Evolutionary conservation across 1,140 invertebrate genomes (phyloP).

Genomic region (Drosophila athabasca): DNA sequence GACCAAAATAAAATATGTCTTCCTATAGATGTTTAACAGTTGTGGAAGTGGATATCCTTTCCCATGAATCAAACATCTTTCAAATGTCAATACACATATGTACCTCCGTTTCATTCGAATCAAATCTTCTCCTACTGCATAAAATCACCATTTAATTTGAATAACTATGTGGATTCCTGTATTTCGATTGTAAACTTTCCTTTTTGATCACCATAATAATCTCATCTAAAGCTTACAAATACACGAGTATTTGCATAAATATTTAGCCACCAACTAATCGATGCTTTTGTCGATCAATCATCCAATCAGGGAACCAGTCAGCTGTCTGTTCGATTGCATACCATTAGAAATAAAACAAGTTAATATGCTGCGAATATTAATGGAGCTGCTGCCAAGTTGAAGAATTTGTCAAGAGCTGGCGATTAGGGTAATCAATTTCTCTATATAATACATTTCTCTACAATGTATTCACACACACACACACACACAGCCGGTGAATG

Average conservation of each 20-base stretch:
- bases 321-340: constrained; percentile 12
- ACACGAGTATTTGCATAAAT: constrained; percentile 14
- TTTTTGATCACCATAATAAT: constrained; percentile 8
- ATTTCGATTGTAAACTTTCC: constrained; percentile 1
- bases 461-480: too few species aligned
- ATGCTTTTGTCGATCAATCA: constrained; percentile 29
- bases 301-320: constrained; percentile 4
- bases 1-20: too few species aligned
- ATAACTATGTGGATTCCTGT: too few species aligned
- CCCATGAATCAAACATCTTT: neutral
- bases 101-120: neutral
- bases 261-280: neutral
- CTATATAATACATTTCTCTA: too few species aligned
- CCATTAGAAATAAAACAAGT: constrained; percentile 17
- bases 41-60: neutral
- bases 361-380: constrained; percentile 33
- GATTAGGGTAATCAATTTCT: constrained; percentile 26
- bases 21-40: too few species aligned
- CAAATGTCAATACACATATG: neutral
- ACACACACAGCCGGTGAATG: neutral
- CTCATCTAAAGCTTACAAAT: neutral
- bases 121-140: too few species aligned
- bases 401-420: constrained; percentile 24
- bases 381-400: constrained; percentile 11
- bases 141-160: too few species aligned